Evolutionary conservation across 1,140 invertebrate genomes (phyloP).

Genomic region (Batillaria attramentaria): DNA sequence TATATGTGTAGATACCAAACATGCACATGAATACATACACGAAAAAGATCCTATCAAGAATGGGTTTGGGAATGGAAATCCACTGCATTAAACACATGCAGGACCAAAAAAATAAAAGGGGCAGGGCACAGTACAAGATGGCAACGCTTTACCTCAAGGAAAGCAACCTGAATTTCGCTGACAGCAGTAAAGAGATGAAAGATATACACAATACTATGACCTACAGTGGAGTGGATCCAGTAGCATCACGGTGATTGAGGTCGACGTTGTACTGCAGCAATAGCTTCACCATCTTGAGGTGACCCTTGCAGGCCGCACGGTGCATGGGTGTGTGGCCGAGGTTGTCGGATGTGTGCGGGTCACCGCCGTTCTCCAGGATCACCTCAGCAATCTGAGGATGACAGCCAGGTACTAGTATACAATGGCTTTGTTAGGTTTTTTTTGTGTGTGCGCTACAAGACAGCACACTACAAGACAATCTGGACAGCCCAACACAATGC

Average conservation of each 20-base stretch:
- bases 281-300: conserved; percentile 80
- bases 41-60: not conserved
- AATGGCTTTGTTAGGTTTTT: not conserved
- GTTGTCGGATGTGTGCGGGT: conserved; percentile 83
- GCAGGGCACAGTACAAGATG: not conserved
- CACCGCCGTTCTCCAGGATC: conserved; percentile 81
- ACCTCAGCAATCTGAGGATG: conserved; percentile 70
- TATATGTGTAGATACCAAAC: too few relatives aligned
- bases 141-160: not conserved
- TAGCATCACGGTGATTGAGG: conserved; percentile 76
- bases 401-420: too few relatives aligned
- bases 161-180: not conserved
- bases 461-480: not conserved
- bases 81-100: not conserved
- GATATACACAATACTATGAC: conserved; percentile 42
- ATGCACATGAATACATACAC: not conserved
- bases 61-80: not conserved
- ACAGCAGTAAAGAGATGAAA: not conserved
- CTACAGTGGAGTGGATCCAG: conserved; percentile 82
- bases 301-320: conserved; percentile 86
- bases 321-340: conserved; percentile 87
- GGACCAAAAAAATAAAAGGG: not conserved
- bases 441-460: not conserved
- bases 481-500: not conserved
- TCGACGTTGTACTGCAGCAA: conserved; percentile 76